Evolutionary conservation across 2,888 invertebrate species (phyloP), one percentile per base, ranked within the genome.

Genomic region (Noctua fimbriata): DNA sequence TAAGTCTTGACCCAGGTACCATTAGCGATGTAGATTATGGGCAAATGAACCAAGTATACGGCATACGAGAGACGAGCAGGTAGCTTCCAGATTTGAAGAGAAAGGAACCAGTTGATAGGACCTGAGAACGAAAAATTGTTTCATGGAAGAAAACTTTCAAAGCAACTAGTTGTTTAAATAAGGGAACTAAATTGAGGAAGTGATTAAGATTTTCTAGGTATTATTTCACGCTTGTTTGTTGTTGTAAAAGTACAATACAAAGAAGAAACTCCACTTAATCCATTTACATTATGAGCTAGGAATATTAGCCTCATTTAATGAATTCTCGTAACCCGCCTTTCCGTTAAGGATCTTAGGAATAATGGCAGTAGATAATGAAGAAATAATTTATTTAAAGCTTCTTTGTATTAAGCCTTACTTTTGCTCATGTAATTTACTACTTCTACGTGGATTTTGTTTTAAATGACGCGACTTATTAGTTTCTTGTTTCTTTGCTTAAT

Each of bases 1-100:
- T 92, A 90, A 0, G 94, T 90, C 69, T 93, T 92, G 32, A 91
- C 80, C 92, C 93, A 93, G 70, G 92, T 93, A n/a, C 93, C 92
- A 32, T 92, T 93, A 41, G 91, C 90, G 0, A 93, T 72, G 71
- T 92, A 89, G 21, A 96, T 94, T 60, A 97, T 91, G 0, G 95
- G 93, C 21, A 96, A 89, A 89, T 97, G 97, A 0, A 97, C 88
- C 18, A 97, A 89, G 86, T 97, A 97, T 91, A 97, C 95, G 16
- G 97, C 97, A 84, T 97, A 97, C 0, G 97, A 97, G 21, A 97
- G 92, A 24, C 97, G 95, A 2, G 97, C 96, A 1, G 97, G 93
- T 21, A 97, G 92, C 91, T 97, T 96, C 95, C 97, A 97, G 58
- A 97, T 87, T 24, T 92, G 89, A 1, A 96, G 90, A 0, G 97